Base-by-base conservation (phyloP, 2,113 vertebrate species). In the Heptranchias perlo region DNA sequence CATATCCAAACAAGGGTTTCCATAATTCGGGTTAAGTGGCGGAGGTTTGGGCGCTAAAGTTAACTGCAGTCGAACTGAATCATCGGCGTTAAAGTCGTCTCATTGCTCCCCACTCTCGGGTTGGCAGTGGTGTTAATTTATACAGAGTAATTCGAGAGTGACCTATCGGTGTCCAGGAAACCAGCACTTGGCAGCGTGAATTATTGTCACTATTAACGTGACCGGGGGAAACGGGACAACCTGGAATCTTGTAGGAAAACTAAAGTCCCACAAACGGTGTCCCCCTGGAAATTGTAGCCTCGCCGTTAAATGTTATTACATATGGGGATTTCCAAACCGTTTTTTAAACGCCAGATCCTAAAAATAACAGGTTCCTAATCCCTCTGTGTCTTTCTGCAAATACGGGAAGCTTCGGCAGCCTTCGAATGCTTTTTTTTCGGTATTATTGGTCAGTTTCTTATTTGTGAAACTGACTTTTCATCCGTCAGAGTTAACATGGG, bases 1-100 rank as follows among this genome's bases (percentile, higher is more conserved):
- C 64, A 47, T 3, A 94, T 65, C n/a, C 92, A 47, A 94, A 65
- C 21, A 67, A 67, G 61, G 39, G 21, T 65, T 31, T 94, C 64
- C 64, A 94, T 65, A 91, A 91, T 94, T 94, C n/a, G 25, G 64
- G 61, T 62, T 54, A 64, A 94, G 92, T 94, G n/a, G 64, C 61
- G 39, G 39, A 25, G 35, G 39, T 10, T 39, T 0, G 62, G 92
- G 39, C 4, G 52, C 10, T 14, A 31, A n/a, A 25, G 87, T 35
- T 91, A 54, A 91, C 61, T 89, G 8, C 25, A 11, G 31, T 35
- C 23, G 58, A 39, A 11, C 58, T 44, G 58, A 94, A 94, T 25
- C 4, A n/a, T 21, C n/a, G 21, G n/a, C 14, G 61, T 94, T 61
- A 64, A 94, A 94, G 65, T 62, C 8, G 61, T 44, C n/a, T 28